Evolutionary conservation across 2,113 vertebrate genomes (phyloP).

Genomic region (Dermatemys mawii): DNA sequence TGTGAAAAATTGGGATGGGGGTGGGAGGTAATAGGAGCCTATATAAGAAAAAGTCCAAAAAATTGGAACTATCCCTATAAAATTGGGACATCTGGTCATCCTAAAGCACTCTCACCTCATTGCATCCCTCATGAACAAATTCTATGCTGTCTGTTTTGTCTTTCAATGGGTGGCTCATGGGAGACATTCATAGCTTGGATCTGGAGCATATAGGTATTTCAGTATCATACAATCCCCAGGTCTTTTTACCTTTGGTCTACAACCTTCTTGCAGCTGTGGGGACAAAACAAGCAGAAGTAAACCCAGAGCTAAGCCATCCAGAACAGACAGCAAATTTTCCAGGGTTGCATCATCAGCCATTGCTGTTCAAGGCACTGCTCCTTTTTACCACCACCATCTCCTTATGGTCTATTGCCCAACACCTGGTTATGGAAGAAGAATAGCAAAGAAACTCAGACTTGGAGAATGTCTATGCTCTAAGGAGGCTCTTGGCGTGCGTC

Average conservation of each 20-base stretch:
- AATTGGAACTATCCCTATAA: too few relatives aligned
- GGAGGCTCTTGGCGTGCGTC: slow-evolving; percentile 1
- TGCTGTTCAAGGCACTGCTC: not conserved
- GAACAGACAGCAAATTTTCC: not conserved
- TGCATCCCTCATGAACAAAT: not conserved
- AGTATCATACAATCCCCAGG: not conserved
- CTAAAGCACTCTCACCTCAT: not conserved
- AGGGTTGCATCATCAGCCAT: not conserved
- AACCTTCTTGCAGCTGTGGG: not conserved
- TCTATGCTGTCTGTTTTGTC: not conserved
- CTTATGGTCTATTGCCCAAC: not conserved
- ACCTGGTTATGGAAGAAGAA: not conserved
- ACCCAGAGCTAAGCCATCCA: not conserved
- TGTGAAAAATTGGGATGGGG: too few relatives aligned
- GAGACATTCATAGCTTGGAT: not conserved
- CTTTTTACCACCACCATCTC: not conserved
- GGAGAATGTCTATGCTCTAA: not conserved
- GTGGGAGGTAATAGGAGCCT: too few relatives aligned
- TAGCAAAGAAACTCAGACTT: slow-evolving; percentile 9
- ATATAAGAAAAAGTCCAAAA: too few relatives aligned
- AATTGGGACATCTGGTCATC: too few relatives aligned
- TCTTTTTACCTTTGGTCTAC: not conserved
- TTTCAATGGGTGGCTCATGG: not conserved
- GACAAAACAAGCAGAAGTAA: not conserved
- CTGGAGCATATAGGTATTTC: not conserved